A percentile compares a stretch with the other conserved stretches of the same genome.
Evolutionary conservation across 1,140 invertebrate genomes (phyloP).

Genomic region (Ostrea denselamellosa): DNA sequence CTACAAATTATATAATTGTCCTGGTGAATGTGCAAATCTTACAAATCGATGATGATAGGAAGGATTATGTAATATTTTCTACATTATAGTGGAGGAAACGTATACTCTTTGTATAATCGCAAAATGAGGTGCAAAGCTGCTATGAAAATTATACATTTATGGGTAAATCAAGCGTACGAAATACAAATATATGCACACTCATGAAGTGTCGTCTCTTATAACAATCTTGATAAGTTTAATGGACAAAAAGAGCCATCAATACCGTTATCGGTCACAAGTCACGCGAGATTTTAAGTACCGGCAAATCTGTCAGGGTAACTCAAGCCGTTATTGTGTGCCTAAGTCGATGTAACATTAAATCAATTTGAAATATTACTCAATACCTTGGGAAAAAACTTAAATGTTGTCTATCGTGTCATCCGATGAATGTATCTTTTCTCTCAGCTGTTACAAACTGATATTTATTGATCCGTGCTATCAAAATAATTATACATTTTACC

Average conservation of each 20-base stretch:
- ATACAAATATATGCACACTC: not conserved
- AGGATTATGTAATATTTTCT: too few relatives aligned
- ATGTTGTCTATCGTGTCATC: constrained; percentile 30
- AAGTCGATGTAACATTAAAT: constrained; percentile 32
- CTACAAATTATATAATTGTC: too few relatives aligned
- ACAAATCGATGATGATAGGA: too few relatives aligned
- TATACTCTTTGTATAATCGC: too few relatives aligned
- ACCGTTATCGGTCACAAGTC: not conserved
- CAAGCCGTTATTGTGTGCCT: not conserved
- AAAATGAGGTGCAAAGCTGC: too few relatives aligned
- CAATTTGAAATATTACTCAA: constrained; percentile 27
- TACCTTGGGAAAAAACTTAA: constrained; percentile 21
- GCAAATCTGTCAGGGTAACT: not conserved
- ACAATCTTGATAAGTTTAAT: constrained; percentile 1
- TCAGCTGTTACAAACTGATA: constrained; percentile 38
- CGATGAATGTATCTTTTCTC: constrained; percentile 34
- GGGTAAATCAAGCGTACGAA: too few relatives aligned
- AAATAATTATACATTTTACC: constrained; percentile 45
- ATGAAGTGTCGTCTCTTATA: not conserved
- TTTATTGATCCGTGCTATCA: constrained; percentile 4
- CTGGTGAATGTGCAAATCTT: too few relatives aligned
- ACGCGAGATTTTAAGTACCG: constrained; percentile 12
- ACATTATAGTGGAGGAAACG: too few relatives aligned
- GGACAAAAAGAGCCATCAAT: not conserved
- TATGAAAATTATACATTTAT: too few relatives aligned